phyloP scores from a whole-genome alignment of 2,113 vertebrate genomes.

The Pollimyrus isidori region DNA sequence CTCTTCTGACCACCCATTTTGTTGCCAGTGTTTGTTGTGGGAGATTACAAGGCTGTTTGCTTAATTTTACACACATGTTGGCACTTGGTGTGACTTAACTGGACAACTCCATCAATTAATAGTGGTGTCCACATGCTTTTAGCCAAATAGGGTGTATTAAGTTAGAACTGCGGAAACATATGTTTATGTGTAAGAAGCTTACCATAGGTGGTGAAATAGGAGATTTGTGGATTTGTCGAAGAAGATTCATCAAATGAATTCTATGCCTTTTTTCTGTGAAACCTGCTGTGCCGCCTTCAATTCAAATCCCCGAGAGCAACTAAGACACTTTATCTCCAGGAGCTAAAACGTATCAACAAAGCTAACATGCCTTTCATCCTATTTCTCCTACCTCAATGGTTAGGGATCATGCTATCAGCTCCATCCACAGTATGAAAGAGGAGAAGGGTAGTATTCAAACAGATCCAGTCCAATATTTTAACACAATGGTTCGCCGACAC shows the following conservation, averaged over 20 bases:
- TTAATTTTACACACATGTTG: not conserved
- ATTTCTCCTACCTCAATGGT: conserved; percentile 25
- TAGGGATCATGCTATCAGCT: conserved; percentile 27
- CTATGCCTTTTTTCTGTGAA: conserved; percentile 18
- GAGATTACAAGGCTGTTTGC: not conserved
- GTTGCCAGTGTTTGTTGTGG: not conserved
- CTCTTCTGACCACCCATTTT: not conserved
- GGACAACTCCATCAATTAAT: not conserved
- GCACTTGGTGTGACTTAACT: not conserved
- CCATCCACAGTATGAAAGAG: conserved; percentile 19
- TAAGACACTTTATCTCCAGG: conserved; percentile 28
- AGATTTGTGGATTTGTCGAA: conserved; percentile 16
- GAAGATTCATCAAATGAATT: conserved; percentile 25
- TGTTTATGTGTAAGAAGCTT: conserved; percentile 1
- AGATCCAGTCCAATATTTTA: conserved; percentile 24
- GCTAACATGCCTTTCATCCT: conserved; percentile 27
- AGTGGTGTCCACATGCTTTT: not conserved
- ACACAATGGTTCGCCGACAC: conserved; percentile 27
- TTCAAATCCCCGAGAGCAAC: conserved; percentile 18
- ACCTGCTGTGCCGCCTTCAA: not conserved
- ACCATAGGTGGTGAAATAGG: conserved; percentile 6
- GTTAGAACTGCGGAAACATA: not conserved
- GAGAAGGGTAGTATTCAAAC: conserved; percentile 18
- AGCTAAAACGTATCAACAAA: conserved; percentile 28
- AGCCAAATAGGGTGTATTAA: not conserved